Conservation (phyloP, 2,797 vertebrate species). For the Cheirogaleus major region DNA sequence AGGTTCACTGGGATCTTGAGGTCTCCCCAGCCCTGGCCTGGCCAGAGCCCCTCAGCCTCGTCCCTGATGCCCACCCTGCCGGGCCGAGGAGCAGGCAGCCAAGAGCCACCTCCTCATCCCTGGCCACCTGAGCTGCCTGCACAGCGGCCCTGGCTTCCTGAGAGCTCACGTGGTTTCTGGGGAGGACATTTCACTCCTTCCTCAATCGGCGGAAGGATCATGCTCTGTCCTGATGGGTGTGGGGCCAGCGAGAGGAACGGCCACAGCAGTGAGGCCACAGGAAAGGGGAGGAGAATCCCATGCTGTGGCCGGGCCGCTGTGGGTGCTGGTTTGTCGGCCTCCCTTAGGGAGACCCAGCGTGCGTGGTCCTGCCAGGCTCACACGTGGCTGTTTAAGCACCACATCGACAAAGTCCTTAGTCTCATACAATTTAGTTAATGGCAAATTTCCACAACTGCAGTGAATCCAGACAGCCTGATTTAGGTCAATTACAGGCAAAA, state of each 20-base stretch:
- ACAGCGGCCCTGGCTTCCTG: not conserved
- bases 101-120: fast-evolving
- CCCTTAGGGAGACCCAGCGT: too few relatives aligned
- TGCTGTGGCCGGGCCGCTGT: fast-evolving
- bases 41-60: not conserved
- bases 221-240: not conserved
- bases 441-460: not conserved
- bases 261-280: fast-evolving
- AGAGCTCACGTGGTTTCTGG: not conserved
- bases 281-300: not conserved
- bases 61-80: not conserved
- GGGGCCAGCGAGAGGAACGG: not conserved
- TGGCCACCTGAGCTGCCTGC: too few relatives aligned
- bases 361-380: not conserved
- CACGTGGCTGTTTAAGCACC: not conserved
- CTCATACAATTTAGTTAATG: fast-evolving
- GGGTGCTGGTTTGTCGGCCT: not conserved
- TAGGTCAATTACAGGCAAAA: not conserved
- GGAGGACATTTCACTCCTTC: not conserved
- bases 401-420: not conserved
- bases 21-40: not conserved
- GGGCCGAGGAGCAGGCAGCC: not conserved
- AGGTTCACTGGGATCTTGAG: not conserved
- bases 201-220: too few relatives aligned
- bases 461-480: fast-evolving